phyloP scores from a whole-genome alignment of 2,888 invertebrate genomes.

The Pheosia tremula region DNA sequence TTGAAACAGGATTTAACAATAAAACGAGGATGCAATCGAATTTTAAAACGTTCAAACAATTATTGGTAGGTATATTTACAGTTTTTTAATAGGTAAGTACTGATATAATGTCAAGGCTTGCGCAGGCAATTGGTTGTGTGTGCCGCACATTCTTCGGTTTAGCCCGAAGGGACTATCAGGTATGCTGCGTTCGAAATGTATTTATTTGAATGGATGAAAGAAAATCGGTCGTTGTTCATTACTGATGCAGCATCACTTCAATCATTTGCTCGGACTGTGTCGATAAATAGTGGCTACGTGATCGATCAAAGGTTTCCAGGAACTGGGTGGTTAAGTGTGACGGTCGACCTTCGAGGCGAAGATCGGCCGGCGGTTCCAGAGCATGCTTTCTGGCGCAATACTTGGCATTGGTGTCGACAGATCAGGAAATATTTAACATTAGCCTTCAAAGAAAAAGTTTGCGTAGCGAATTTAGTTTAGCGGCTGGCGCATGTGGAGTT shows the following conservation, averaged over 20 bases:
- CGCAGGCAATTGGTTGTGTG: conserved; percentile 5
- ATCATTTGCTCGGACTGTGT: conserved; percentile 12
- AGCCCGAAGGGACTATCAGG: neutral
- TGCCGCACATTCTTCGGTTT: conserved; percentile 4
- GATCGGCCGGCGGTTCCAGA: conserved; percentile 50
- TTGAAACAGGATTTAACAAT: conserved; percentile 5
- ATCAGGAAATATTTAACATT: conserved; percentile 55
- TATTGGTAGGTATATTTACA: neutral
- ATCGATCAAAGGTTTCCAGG: conserved; percentile 43
- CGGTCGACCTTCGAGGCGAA: conserved; percentile 41
- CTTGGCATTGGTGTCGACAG: conserved; percentile 52
- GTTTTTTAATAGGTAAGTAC: conserved; percentile 1
- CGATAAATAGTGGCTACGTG: conserved; percentile 31
- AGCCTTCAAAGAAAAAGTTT: conserved; percentile 57
- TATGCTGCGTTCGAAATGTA: neutral
- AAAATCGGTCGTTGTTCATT: neutral
- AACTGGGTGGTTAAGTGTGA: conserved; percentile 35
- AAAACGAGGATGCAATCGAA: neutral
- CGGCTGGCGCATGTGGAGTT: conserved; percentile 29
- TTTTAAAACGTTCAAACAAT: conserved; percentile 1
- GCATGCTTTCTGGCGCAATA: conserved; percentile 58
- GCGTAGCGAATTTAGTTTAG: conserved; percentile 43
- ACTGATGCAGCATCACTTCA: conserved; percentile 12
- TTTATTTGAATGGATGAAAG: neutral
- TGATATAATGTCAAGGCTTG: conserved; percentile 16